phyloP scores from a whole-genome alignment of 2,888 invertebrate genomes.

The Melolontha melolontha region DNA sequence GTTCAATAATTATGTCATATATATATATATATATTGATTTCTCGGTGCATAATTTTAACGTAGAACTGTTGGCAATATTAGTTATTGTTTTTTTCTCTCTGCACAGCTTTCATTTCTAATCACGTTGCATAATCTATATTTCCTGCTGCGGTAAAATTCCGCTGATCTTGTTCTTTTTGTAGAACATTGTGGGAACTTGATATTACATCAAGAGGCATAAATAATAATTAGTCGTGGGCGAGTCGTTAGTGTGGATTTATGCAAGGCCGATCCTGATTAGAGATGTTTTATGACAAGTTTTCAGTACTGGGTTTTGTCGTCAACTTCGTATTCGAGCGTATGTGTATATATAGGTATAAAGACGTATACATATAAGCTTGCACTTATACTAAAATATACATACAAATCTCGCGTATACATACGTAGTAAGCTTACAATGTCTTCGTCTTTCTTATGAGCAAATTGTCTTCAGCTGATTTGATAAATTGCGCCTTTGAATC shows the following conservation, averaged over 20 bases:
- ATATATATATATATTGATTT: slow-evolving; percentile 36
- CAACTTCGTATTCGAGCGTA: slow-evolving; percentile 9
- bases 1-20: slow-evolving; percentile 37
- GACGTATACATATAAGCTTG: too few species aligned
- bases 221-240: slow-evolving; percentile 49
- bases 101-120: slow-evolving; percentile 32
- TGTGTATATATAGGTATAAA: not conserved
- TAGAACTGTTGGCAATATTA: slow-evolving; percentile 8
- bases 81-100: slow-evolving; percentile 16
- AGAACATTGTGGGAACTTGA: slow-evolving; percentile 45
- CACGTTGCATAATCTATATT: slow-evolving; percentile 39
- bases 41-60: slow-evolving; percentile 24
- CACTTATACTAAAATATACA: too few species aligned
- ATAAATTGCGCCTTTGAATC: slow-evolving; percentile 40
- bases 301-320: slow-evolving; percentile 22
- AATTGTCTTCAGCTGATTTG: slow-evolving; percentile 39
- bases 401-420: too few species aligned
- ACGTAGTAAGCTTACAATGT: slow-evolving; percentile 8
- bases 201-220: slow-evolving; percentile 44
- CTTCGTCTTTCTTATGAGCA: slow-evolving; percentile 13
- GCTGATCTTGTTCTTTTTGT: slow-evolving; percentile 28
- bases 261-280: slow-evolving; percentile 47
- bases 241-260: slow-evolving; percentile 47
- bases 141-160: slow-evolving; percentile 36
- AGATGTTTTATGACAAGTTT: slow-evolving; percentile 43